phyloP scores from a whole-genome alignment of 2,113 vertebrate species.

The Etheostoma spectabile region DNA sequence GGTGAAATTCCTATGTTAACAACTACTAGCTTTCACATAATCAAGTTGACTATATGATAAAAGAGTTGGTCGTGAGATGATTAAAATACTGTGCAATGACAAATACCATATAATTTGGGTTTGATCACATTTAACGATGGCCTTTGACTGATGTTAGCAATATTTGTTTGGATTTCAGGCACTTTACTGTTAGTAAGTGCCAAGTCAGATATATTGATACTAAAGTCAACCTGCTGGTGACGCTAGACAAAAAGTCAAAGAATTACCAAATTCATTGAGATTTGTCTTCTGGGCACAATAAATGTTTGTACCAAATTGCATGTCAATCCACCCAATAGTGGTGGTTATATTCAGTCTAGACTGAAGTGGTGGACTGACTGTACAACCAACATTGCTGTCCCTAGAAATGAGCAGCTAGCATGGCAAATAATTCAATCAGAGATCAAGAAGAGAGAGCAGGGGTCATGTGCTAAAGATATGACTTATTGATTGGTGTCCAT shows the following conservation, averaged over 20 bases:
- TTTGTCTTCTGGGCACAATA: not conserved
- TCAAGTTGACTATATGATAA: not conserved
- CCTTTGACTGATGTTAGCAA: too few species aligned
- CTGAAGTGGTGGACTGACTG: not conserved
- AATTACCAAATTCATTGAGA: not conserved
- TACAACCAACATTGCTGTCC: not conserved
- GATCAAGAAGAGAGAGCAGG: not conserved
- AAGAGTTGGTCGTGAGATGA: not conserved
- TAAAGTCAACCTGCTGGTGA: not conserved
- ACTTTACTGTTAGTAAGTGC: not conserved
- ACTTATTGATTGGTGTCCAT: conserved; percentile 8
- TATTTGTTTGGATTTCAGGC: not conserved
- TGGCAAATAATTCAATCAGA: not conserved
- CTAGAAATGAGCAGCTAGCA: not conserved
- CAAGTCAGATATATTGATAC: not conserved
- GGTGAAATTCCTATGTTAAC: not conserved
- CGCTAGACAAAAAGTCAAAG: not conserved
- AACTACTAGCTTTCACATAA: not conserved
- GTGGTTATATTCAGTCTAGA: not conserved
- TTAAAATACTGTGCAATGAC: not conserved
- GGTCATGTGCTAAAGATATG: not conserved
- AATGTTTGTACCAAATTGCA: not conserved
- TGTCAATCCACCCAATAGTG: not conserved
- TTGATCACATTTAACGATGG: too few species aligned
- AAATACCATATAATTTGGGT: not conserved